Base-by-base conservation (phyloP, 2,113 vertebrate genomes). In the Chaenocephalus aceratus region DNA sequence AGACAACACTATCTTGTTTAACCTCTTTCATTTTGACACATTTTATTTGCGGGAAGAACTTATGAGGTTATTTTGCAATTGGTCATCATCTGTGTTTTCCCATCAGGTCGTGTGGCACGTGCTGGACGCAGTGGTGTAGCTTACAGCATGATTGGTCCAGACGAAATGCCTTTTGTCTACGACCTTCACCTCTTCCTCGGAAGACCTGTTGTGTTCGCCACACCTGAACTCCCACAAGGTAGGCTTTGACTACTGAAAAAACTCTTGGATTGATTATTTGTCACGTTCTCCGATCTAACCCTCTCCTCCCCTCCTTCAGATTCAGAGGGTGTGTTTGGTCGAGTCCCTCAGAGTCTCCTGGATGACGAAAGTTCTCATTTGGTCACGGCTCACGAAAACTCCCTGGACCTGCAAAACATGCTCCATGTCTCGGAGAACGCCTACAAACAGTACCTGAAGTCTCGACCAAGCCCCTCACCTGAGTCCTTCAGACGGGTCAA, bases 141-240 rank as follows among this genome's bases (percentile, higher is more conserved):
- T 45, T 98, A 96, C 87, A 99, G 97, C 0, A 82, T 99, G 89
- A 93, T 99, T 78, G 97, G 97, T 76, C 86, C 95, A 0, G 98
- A 99, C 0, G 98, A 99, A 91, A 87, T 97, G 64, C 94, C 98
- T 3, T 97, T 94, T 1, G 92, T 98, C 58, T 97, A 96, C 0
- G 98, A 98, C 75, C 95, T 99, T 59, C 97, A 99, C 86, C 96
- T 99, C 48, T 99, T 99, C 79, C 91, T 99, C 21, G 98, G 97
- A 2, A 94, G 93, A 13, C 89, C 96, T 0, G 84, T 99, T 0
- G 16, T 94, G 88, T 90, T 98, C 0, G 96, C 97, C 0, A 79
- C 62, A 11, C 80, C 92, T 6, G 92, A 95, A 56, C 90, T 95
- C 72, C 61, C 91, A 0, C 12, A 91, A 51, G 96, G 98, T 98